Base-by-base conservation (phyloP, 2,113 vertebrate genomes). In the Hyperopisus bebe region DNA sequence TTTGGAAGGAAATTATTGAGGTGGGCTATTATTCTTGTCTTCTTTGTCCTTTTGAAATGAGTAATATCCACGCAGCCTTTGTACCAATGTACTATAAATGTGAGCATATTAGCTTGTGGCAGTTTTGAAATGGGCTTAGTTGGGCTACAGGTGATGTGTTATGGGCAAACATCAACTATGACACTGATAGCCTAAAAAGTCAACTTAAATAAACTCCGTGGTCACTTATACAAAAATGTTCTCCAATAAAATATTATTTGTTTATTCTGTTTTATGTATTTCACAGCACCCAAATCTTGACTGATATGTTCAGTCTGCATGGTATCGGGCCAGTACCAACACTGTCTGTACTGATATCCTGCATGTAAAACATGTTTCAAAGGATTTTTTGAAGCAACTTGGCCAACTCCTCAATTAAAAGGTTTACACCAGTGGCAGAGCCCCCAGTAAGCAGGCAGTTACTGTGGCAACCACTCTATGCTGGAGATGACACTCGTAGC, bases 391-490 rank as follows among this genome's bases (percentile, higher is more conserved):
- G 21, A 70, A 86, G 55, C 55, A 86, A 89, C 82, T 88, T 90
- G 82, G 53, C 90, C 88, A 89, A 91, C 46, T 89, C 42, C n/a
- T 87, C 62, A 91, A 89, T 88, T 88, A 84, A 88, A 88, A 66
- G 42, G 86, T 84, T 89, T 62, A 66, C 46, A 42, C 46, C 83
- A 89, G 48, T 42, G 47, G n/a, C 21, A 46, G 51, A 11, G 42
- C 74, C 80, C 86, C 66, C 50, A 58, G 66, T 70, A 90, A 74
- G 85, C 70, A 31, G 39, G 24, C 24, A 11, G 90, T 91, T 91
- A 88, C 90, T 91, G 90, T 91, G 90, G 90, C 85, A 91, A 91
- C 90, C 85, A 39, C 74, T 82, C 84, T 83, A 39, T 42, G 19
- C n/a, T 19, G 31, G 70, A 66, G 70, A 85, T 62, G 53, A 3